phyloP scores from a whole-genome alignment of 2,797 vertebrate genomes.

The Pangasius sanitwongsei region DNA sequence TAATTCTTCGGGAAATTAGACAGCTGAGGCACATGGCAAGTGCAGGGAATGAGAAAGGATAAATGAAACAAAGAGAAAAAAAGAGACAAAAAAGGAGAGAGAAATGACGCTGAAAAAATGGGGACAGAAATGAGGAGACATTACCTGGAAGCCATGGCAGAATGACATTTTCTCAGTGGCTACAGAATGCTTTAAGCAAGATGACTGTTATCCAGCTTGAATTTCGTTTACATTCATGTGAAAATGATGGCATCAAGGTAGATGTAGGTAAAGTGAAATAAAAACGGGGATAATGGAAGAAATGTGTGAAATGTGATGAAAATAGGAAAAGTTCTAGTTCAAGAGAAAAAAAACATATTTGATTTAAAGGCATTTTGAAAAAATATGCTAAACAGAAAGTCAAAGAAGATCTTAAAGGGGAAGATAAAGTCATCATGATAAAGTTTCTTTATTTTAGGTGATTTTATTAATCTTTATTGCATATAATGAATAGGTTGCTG shows the following conservation, averaged over 20 bases:
- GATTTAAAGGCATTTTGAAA: slow-evolving; percentile 24
- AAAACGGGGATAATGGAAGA: slow-evolving; percentile 4
- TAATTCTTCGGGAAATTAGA: slow-evolving; percentile 40
- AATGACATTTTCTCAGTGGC: slow-evolving; percentile 34
- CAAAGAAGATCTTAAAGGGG: not conserved
- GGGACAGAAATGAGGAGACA: slow-evolving; percentile 18
- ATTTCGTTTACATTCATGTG: not conserved
- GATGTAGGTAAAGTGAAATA: slow-evolving; percentile 9
- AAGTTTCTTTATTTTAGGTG: slow-evolving; percentile 19
- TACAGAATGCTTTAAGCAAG: slow-evolving; percentile 34
- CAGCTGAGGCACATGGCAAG: slow-evolving; percentile 35
- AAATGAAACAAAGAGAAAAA: slow-evolving; percentile 15
- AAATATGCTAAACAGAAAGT: not conserved
- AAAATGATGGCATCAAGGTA: slow-evolving; percentile 27
- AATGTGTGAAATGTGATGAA: not conserved
- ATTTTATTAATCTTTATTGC: slow-evolving; percentile 39
- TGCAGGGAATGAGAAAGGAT: slow-evolving; percentile 13
- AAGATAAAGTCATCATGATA: slow-evolving; percentile 10
- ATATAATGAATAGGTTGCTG: slow-evolving; percentile 37
- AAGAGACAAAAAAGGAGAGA: slow-evolving; percentile 12
- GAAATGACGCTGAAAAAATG: slow-evolving; percentile 30
- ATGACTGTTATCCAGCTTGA: slow-evolving; percentile 12
- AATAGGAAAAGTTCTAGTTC: not conserved
- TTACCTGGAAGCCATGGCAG: slow-evolving; percentile 22
- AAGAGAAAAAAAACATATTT: not conserved